These are phyloP conservation scores for Heloderma charlesbogerti DNA, from an alignment of 2,113 vertebrate genomes.

Conservation along the genomic window DNA sequence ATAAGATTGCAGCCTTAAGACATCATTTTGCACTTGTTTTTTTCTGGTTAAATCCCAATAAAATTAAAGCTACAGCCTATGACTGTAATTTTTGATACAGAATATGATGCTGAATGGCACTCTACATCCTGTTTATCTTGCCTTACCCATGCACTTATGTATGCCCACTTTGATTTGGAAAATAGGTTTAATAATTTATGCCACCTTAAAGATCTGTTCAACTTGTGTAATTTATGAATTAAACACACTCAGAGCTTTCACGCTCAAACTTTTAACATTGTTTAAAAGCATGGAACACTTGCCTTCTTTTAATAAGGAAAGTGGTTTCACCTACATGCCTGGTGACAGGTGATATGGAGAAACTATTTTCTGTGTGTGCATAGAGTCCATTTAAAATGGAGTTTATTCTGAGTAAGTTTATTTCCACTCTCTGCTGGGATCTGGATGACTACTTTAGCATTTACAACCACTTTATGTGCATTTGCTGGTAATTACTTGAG, in stretches of 20 bases:
- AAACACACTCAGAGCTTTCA: neutral
- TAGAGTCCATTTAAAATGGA: neutral
- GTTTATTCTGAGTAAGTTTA: slow-evolving; percentile 20
- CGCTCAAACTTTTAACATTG: neutral
- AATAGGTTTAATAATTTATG: slow-evolving; percentile 22
- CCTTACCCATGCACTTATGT: neutral
- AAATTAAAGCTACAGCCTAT: slow-evolving; percentile 7
- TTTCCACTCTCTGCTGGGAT: neutral
- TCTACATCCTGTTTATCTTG: slow-evolving; percentile 12
- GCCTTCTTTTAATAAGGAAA: slow-evolving; percentile 17
- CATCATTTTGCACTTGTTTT: neutral
- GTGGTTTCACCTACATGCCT: neutral
- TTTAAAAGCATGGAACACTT: neutral
- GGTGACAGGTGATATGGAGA: neutral
- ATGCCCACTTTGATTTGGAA: neutral
- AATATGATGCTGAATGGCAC: neutral
- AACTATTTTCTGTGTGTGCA: neutral
- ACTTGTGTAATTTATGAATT: slow-evolving; percentile 17
- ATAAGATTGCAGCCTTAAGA: too few species aligned
- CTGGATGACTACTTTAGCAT: neutral
- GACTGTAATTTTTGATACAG: neutral
- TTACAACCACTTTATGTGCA: slow-evolving; percentile 17
- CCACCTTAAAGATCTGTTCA: slow-evolving; percentile 7
- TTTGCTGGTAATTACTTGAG: neutral
- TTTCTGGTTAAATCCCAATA: neutral